Conservation (phyloP, 2,888 invertebrate genomes). For the Polia nebulosa region DNA sequence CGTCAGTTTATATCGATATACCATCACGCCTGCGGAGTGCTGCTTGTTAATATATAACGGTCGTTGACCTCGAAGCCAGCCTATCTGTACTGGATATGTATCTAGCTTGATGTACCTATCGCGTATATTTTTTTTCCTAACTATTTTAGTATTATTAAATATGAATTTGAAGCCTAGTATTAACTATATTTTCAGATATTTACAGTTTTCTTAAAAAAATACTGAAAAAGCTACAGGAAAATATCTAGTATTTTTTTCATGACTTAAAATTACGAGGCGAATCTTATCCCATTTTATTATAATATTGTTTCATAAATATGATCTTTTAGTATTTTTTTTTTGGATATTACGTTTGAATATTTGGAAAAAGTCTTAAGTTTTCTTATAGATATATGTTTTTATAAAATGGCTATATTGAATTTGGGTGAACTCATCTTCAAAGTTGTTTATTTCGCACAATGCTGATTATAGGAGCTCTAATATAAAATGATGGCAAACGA, state of each 20-base stretch:
- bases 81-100: not conserved
- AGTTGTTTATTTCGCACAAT: too few species aligned
- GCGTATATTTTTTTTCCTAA: constrained; percentile 7
- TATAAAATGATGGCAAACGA: not conserved
- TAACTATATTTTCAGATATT: constrained; percentile 33
- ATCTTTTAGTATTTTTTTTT: constrained; percentile 24
- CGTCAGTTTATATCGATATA: too few species aligned
- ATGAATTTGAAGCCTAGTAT: constrained; percentile 15
- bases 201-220: constrained; percentile 52
- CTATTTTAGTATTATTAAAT: constrained; percentile 9
- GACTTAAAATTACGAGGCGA: constrained; percentile 51
- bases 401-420: constrained; percentile 39
- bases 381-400: constrained; percentile 29
- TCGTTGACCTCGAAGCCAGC: too few species aligned
- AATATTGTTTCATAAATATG: constrained; percentile 43
- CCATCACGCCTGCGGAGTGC: too few species aligned
- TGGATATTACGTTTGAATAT: constrained; percentile 34
- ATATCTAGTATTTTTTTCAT: constrained; percentile 33
- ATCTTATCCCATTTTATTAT: constrained; percentile 23
- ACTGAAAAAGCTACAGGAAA: constrained; percentile 42
- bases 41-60: too few species aligned
- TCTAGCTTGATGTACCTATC: not conserved
- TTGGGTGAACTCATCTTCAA: constrained; percentile 60
- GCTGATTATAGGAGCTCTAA: too few species aligned
- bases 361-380: constrained; percentile 40